A percentile compares a stretch with the other conserved stretches of the same genome.
These are phyloP conservation scores for Chaetogeoica ovagalla DNA, from an alignment of 2,888 invertebrate species.

Conservation along the genomic window DNA sequence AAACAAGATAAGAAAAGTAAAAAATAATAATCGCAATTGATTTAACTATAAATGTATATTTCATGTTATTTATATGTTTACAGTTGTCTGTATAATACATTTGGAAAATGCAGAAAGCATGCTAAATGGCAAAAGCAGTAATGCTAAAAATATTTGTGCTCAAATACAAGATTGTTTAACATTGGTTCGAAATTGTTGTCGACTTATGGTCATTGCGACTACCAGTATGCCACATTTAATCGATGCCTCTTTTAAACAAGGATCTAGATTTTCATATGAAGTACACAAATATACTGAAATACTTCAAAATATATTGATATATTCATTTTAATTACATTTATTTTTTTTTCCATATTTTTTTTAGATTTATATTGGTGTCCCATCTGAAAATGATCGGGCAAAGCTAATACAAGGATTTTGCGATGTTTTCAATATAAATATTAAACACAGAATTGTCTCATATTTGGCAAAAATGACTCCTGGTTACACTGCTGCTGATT, in stretches of 20 bases:
- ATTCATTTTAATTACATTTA: constrained; percentile 1
- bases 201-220: constrained; percentile 64
- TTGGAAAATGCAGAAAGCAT: constrained; percentile 61
- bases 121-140: constrained; percentile 59
- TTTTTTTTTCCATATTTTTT: constrained; percentile 50
- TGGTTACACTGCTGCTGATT: constrained; percentile 66
- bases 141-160: constrained; percentile 60
- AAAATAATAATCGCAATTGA: constrained; percentile 6
- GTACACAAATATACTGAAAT: constrained; percentile 58
- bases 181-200: constrained; percentile 58
- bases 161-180: constrained; percentile 63
- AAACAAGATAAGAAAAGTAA: constrained; percentile 58
- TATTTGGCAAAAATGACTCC: constrained; percentile 63
- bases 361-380: constrained; percentile 62
- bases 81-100: constrained; percentile 60
- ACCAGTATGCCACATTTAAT: constrained; percentile 63
- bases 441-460: constrained; percentile 54
- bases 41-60: not conserved
- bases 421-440: constrained; percentile 53
- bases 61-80: constrained; percentile 27
- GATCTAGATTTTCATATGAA: constrained; percentile 65
- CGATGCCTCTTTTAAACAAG: constrained; percentile 62
- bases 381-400: constrained; percentile 61
- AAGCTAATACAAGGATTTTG: constrained; percentile 60
- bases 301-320: no score